Base-by-base conservation (phyloP, 2,888 invertebrate species). In the Lagria hirta region DNA sequence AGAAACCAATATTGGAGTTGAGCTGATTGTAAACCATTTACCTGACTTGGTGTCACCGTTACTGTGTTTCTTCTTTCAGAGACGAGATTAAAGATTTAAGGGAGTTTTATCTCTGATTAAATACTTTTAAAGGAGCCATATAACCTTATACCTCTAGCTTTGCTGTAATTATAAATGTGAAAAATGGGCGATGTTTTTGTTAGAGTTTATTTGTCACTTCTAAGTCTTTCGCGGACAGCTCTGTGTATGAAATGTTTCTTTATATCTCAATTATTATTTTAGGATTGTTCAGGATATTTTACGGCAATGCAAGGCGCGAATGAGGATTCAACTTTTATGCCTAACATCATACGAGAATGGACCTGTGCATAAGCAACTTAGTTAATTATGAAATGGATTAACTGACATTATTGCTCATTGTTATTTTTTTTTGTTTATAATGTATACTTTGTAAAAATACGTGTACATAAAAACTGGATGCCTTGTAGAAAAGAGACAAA, bases 281-380 rank as follows among this genome's bases (percentile, higher is more conserved):
- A 81, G 81, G 59, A 73, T 79, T 20, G 78, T 84, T 58, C 81
- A 84, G 48, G 76, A 74, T 37, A 77, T 85, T 38, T 70, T 87
- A 18, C 73, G 75, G 30, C 76, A 76, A 21, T 80, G 84, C 49
- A 80, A 80, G 60, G 76, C 77, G 16, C 73, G 77, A 48, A 86
- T 86, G 85, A 79, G 78, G 57, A 73, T 86, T 18, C 86, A 86
- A 62, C 68, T 86, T 30, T 73, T 80, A 41, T 83, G 84, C 64
- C 79, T 86, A 38, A 62, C 34, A 4, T 43, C 47, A 20, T 38
- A 32, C 16, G 18, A 28, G 4, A 43, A 38, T 20, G 43, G 47
- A 21, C 47, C 47, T 16, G 37, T 38, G 5, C 30, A 35, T n/a
- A 43, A 33, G 11, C 35, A 32, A 43, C 23, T 34, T 43, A 33